These are phyloP conservation scores for Megaustenia siamemsis DNA, from an alignment of 2,888 invertebrate genomes.

Conservation along the genomic window DNA sequence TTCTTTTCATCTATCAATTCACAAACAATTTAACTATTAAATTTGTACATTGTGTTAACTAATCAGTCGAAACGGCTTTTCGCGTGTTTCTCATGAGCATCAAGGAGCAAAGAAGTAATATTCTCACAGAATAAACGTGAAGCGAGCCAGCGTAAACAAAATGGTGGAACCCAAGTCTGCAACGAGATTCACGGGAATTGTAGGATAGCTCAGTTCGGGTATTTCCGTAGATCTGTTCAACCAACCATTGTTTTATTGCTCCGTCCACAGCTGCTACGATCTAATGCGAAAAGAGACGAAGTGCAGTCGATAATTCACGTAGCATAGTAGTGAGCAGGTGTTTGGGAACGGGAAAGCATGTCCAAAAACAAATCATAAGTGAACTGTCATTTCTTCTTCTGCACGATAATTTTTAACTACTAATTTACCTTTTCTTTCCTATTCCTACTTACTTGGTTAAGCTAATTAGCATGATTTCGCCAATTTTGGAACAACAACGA, in stretches of 20 bases:
- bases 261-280: neutral
- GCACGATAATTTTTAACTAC: too few relatives aligned
- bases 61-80: neutral
- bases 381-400: too few relatives aligned
- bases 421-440: too few relatives aligned
- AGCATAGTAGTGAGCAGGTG: neutral
- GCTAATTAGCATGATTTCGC: too few relatives aligned
- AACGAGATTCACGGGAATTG: constrained; percentile 45
- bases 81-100: neutral
- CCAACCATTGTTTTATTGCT: neutral
- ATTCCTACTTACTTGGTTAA: too few relatives aligned
- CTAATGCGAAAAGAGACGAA: neutral
- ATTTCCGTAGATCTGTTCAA: constrained; percentile 13
- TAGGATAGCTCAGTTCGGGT: constrained; percentile 33
- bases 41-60: neutral
- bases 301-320: neutral
- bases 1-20: neutral
- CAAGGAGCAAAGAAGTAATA: neutral
- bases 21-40: neutral
- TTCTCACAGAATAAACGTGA: neutral
- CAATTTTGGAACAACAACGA: too few relatives aligned
- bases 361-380: too few relatives aligned
- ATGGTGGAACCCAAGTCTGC: constrained; percentile 54
- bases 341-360: constrained; percentile 5
- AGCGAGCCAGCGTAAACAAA: constrained; percentile 44